Evolutionary conservation across 2,113 vertebrate species (phyloP).

Genomic region (Gymnocephalus cernua): DNA sequence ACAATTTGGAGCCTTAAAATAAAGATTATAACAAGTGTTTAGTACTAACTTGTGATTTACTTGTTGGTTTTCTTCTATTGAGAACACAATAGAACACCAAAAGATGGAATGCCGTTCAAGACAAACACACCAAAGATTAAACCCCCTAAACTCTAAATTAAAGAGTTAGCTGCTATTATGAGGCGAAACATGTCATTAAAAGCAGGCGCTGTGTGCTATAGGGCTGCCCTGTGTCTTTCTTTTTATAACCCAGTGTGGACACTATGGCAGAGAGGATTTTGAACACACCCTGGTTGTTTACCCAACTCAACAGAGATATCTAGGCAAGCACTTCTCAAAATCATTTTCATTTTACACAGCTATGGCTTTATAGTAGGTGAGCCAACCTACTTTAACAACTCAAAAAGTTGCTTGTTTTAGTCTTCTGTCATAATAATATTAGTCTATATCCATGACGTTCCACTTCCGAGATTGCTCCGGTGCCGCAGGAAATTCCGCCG

Average conservation of each 20-base stretch:
- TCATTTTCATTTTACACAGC: constrained; percentile 14
- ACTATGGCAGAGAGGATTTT: constrained; percentile 59
- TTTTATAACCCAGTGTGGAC: constrained; percentile 74
- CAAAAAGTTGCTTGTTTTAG: neutral
- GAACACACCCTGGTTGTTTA: constrained; percentile 74
- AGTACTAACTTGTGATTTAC: constrained; percentile 37
- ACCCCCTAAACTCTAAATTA: constrained; percentile 65
- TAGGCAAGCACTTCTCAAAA: constrained; percentile 29
- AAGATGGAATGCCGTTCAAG: constrained; percentile 27
- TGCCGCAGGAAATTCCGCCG: no score
- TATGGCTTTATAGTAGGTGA: neutral
- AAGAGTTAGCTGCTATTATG: constrained; percentile 69
- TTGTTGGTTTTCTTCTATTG: neutral
- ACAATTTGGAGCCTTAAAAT: constrained; percentile 38
- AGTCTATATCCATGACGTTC: no score
- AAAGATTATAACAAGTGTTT: constrained; percentile 39
- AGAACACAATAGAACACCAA: constrained; percentile 12
- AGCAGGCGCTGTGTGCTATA: constrained; percentile 55
- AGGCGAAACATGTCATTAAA: constrained; percentile 76
- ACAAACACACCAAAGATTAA: constrained; percentile 50
- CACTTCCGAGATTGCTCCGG: no score
- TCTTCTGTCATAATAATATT: neutral
- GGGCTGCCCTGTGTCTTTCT: constrained; percentile 48
- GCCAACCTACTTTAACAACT: neutral
- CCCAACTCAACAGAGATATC: constrained; percentile 48